Conservation (phyloP, 2,797 vertebrate genomes). For the Moxostoma hubbsi region DNA sequence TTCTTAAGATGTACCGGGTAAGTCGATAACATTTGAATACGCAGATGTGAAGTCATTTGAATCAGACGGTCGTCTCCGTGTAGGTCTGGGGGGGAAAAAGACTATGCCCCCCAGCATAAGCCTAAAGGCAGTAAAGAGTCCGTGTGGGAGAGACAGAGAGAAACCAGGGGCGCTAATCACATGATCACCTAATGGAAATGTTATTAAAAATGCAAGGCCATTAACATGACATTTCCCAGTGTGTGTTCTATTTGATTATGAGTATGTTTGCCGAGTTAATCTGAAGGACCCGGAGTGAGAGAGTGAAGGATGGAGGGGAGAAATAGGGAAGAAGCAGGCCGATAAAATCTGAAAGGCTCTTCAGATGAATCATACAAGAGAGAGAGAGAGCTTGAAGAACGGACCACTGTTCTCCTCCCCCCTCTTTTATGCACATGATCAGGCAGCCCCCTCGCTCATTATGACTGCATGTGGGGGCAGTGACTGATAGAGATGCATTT, state of each 20-base stretch:
- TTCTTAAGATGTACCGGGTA: background rate
- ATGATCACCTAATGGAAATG: slow-evolving; percentile 72
- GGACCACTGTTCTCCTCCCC: slow-evolving; percentile 35
- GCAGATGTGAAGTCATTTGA: slow-evolving; percentile 32
- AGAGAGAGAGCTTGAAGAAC: slow-evolving; percentile 21
- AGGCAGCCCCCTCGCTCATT: slow-evolving; percentile 31
- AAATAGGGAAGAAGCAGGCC: slow-evolving; percentile 15
- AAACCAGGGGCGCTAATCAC: slow-evolving; percentile 58
- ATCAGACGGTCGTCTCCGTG: slow-evolving; percentile 42
- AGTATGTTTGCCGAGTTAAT: slow-evolving; percentile 63
- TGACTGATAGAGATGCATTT: slow-evolving; percentile 29
- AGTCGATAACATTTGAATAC: slow-evolving; percentile 15
- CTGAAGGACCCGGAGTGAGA: slow-evolving; percentile 45
- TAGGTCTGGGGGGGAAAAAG: slow-evolving; percentile 41
- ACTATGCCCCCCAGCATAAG: slow-evolving; percentile 33
- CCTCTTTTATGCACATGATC: slow-evolving; percentile 44
- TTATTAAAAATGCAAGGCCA: slow-evolving; percentile 71
- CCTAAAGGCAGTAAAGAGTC: slow-evolving; percentile 42
- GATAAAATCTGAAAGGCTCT: slow-evolving; percentile 54
- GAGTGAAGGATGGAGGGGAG: slow-evolving; percentile 12
- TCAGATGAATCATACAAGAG: slow-evolving; percentile 44
- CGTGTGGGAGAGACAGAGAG: slow-evolving; percentile 50
- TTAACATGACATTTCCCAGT: slow-evolving; percentile 71
- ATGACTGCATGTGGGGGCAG: slow-evolving; percentile 20
- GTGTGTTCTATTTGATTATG: slow-evolving; percentile 62